These are phyloP conservation scores for Vollenhovia emeryi DNA, from an alignment of 1,140 invertebrate genomes.

Conservation along the genomic window DNA sequence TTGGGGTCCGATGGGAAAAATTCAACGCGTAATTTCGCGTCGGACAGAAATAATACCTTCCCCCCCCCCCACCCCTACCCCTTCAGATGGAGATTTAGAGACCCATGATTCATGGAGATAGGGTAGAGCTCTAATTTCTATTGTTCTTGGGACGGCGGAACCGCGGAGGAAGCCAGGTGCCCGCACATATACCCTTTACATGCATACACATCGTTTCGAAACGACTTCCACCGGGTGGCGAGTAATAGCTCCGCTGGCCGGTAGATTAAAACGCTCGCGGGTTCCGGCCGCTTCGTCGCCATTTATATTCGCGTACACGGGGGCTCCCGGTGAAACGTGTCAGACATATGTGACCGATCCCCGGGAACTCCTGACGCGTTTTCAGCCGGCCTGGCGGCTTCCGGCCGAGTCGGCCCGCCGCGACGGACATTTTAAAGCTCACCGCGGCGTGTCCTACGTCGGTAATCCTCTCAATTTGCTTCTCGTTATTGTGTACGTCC, in stretches of 20 bases:
- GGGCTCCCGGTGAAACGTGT: slow-evolving; percentile 38
- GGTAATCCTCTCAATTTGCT: slow-evolving; percentile 43
- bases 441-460: slow-evolving; percentile 3
- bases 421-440: slow-evolving; percentile 41
- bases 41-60: slow-evolving; percentile 19
- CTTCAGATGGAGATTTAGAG: slow-evolving; percentile 32
- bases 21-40: slow-evolving; percentile 47
- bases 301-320: slow-evolving; percentile 54
- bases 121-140: slow-evolving; percentile 68
- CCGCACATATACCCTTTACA: background rate
- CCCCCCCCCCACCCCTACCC: background rate
- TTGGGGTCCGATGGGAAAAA: slow-evolving; percentile 13
- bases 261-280: slow-evolving; percentile 74
- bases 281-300: slow-evolving; percentile 67
- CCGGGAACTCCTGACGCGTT: slow-evolving; percentile 17
- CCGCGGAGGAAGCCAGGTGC: slow-evolving; percentile 55
- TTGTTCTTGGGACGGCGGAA: slow-evolving; percentile 60
- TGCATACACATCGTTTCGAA: slow-evolving; percentile 54
- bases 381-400: slow-evolving; percentile 11
- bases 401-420: background rate
- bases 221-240: slow-evolving; percentile 65
- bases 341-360: slow-evolving; percentile 48
- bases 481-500: slow-evolving; percentile 27
- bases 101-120: slow-evolving; percentile 40
- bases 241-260: slow-evolving; percentile 65